Evolutionary conservation across 2,888 invertebrate genomes (phyloP), one percentile per base, ranked within the genome.

Genomic region (Yponomeuta cagnagella): DNA sequence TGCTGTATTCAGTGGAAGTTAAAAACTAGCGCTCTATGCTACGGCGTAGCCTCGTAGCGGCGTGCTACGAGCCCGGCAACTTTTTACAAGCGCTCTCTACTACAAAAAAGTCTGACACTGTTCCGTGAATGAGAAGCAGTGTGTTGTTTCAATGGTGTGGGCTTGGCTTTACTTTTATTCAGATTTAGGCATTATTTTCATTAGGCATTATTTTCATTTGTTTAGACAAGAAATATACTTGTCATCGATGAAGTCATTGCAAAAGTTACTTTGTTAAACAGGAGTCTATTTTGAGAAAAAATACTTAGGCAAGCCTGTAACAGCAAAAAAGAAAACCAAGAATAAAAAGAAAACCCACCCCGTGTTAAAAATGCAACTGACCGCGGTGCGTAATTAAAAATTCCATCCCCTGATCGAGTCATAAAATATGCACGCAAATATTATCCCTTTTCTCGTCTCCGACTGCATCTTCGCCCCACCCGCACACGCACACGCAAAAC

Each of bases 371-470:
- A 65, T 65, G 65, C 65, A 65, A 86, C 84, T 90, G 91, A 90
- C 90, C 90, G 87, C 77, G 63, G 31, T 37, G 70, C 65, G 86
- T 88, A 91, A 91, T 92, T 91, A 92, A 92, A 91, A 92, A 91
- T 92, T 91, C 91, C 89, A 91, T 92, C 91, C 89, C 84, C 87
- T 91, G 91, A 92, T 91, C 91, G 91, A 92, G 92, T 90, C 90
- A 90, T 92, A 87, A 92, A 92, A 91, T 91, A 92, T 91, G 91
- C 91, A 92, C 85, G 92, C 90, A 92, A 92, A 91, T 92, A 91
- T 90, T 92, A 91, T 91, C 91, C 91, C 89, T 91, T 91, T 91
- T 90, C 90, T 90, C 90, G 91, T 90, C 90, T 88, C 88, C 31
- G 68, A 69, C 80, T 91, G 91, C 90, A 91, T 90, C 89, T 89